These are phyloP conservation scores for Beroe forskalii DNA, from an alignment of 37 sponge, comb jelly and placozoan genomes.

Conservation along the genomic window DNA sequence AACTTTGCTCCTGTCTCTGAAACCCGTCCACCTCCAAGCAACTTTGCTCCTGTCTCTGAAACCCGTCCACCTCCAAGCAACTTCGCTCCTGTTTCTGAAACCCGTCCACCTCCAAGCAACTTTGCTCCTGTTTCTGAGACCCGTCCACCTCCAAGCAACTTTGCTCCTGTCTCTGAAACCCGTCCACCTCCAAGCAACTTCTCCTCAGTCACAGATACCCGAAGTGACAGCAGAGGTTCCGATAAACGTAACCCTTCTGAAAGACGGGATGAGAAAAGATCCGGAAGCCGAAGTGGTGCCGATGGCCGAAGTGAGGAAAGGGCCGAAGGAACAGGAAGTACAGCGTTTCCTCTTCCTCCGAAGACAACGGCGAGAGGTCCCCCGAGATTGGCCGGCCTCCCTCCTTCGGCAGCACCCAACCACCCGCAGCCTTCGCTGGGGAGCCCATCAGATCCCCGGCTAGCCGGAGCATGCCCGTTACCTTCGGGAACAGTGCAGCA, in stretches of 20 bases:
- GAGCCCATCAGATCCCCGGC: not conserved
- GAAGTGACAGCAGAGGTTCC: not conserved
- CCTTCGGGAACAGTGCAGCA: not conserved
- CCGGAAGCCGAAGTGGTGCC: too few relatives aligned
- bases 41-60: not conserved
- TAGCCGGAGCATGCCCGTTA: too few relatives aligned
- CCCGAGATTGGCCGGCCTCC: conserved; percentile 1
- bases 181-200: not conserved
- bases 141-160: not conserved
- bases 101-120: not conserved
- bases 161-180: not conserved
- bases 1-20: not conserved
- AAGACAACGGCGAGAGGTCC: not conserved
- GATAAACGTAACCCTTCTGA: too few relatives aligned
- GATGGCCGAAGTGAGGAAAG: too few relatives aligned
- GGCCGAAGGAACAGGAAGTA: not conserved
- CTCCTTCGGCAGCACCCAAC: not conserved
- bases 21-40: not conserved
- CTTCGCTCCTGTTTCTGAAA: not conserved
- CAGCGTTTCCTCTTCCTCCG: not conserved
- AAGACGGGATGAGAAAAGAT: too few relatives aligned
- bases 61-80: not conserved
- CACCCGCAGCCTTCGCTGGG: not conserved
- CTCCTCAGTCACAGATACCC: not conserved
- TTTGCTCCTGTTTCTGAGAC: not conserved